Evolutionary conservation across 92 coral and sea anemone genomes (phyloP).

Genomic region (Epizoanthus ramosus): DNA sequence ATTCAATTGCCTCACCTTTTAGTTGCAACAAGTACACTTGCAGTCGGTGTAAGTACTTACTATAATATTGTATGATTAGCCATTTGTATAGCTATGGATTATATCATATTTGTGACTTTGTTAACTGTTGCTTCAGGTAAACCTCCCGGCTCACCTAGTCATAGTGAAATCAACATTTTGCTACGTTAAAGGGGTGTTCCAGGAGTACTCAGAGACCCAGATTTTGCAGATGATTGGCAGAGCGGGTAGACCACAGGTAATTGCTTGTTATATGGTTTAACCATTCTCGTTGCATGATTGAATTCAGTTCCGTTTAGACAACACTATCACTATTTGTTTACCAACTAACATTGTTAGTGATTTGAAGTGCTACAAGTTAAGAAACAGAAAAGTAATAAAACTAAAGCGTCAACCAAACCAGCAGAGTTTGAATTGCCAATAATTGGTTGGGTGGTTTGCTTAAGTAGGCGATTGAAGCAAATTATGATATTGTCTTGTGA

Average conservation of each 20-base stretch:
- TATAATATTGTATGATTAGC: background rate
- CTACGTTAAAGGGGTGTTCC: slow-evolving; percentile 87
- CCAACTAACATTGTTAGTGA: background rate
- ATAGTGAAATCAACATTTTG: slow-evolving; percentile 95
- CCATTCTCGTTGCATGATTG: background rate
- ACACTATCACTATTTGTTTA: background rate
- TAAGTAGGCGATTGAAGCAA: too few relatives aligned
- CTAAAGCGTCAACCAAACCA: too few relatives aligned
- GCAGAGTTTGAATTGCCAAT: too few relatives aligned
- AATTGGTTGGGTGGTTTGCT: too few relatives aligned
- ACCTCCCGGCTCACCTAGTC: slow-evolving; percentile 97
- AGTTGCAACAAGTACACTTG: slow-evolving; percentile 99
- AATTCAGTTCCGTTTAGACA: background rate
- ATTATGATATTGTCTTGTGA: too few relatives aligned
- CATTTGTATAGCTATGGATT: background rate
- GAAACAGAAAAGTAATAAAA: too few relatives aligned
- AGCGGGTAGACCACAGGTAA: slow-evolving; percentile 98
- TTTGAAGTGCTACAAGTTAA: background rate
- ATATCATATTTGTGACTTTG: background rate
- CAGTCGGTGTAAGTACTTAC: slow-evolving; percentile 90
- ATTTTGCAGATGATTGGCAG: slow-evolving; percentile 98
- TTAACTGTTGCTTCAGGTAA: slow-evolving; percentile 65
- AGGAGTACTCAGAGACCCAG: slow-evolving; percentile 95
- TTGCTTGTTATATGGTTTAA: background rate
- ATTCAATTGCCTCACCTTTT: slow-evolving; percentile 24